Evolutionary conservation across 1,140 invertebrate genomes (phyloP), one percentile per base, ranked within the genome.

Genomic region (Phymorhynchus buccinoides): DNA sequence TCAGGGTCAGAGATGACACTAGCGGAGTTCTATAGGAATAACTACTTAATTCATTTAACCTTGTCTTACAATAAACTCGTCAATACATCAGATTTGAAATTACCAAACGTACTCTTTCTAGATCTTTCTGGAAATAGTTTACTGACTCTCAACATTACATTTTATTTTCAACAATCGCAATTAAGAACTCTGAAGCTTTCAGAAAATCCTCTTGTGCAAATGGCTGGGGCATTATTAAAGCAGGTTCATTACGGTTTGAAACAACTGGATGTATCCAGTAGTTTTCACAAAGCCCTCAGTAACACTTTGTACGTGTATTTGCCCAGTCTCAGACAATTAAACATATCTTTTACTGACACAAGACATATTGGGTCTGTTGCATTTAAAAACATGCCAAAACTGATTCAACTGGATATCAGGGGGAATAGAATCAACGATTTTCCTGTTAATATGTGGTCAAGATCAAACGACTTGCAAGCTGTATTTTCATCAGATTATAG

Each of bases 401-500:
- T 48, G 7, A 9, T 9, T 18, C 7, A 48, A 48, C 7, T 48
- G 18, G 44, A 48, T 18, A 48, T 48, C 6, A 48, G 44, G 18
- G 6, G 6, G 7, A 48, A 48, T 48, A 6, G 7, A 48, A 6
- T 48, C 18, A 18, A 6, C 6, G 44, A 48, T 18, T 48, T 48
- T 48, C 44, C 44, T 48, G 6, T 48, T 6, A 18, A 18, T 48
- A 9, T 48, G 44, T 48, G 6, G 18, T 48, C 44, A 48, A 18
- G 44, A 18, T 48, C 44, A 48, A 18, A 48, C 7, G 30, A 68
- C 3, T 78, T 88, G 18, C 22, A 80, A 37, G 3, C 18, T 22
- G 79, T 88, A 1, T 75, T 77, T 27, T 68, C 86, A 22, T 88
- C 87, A 68, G 44, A 56, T n/a, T n/a, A n/a, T n/a, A n/a, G n/a